These are phyloP conservation scores for Acrobasis repandana DNA, from an alignment of 2,888 invertebrate genomes.

Conservation along the genomic window DNA sequence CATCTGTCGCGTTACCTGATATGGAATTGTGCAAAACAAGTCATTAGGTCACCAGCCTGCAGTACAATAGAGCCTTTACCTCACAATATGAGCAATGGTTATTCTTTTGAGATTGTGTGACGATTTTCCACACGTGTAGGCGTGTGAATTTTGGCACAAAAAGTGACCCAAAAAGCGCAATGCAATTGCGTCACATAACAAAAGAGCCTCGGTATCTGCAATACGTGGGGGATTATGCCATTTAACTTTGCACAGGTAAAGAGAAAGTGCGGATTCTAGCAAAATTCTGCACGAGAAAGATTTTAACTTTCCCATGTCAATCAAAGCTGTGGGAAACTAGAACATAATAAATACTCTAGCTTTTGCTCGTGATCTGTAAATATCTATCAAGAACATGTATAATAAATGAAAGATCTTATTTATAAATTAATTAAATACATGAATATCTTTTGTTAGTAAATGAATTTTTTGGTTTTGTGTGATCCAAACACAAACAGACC, in stretches of 20 bases:
- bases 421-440: too few species aligned
- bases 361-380: too few species aligned
- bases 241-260: constrained; percentile 37
- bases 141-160: constrained; percentile 59
- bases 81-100: constrained; percentile 37
- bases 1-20: constrained; percentile 74
- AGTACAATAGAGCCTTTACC: constrained; percentile 46
- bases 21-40: constrained; percentile 60
- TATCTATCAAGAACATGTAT: too few species aligned
- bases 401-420: too few species aligned
- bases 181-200: constrained; percentile 51
- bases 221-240: constrained; percentile 33
- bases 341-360: constrained; percentile 11
- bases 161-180: constrained; percentile 50
- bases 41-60: constrained; percentile 63
- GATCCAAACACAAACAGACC: background rate
- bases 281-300: constrained; percentile 25
- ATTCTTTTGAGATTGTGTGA: constrained; percentile 43
- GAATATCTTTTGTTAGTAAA: too few species aligned
- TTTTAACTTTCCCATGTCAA: constrained; percentile 51
- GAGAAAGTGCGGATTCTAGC: constrained; percentile 46
- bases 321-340: constrained; percentile 49
- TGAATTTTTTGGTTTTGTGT: too few species aligned
- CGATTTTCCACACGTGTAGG: constrained; percentile 68
- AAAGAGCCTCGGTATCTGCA: constrained; percentile 42